Percentiles rank a stretch among this genome's conserved stretches.
Conservation (phyloP, 1,140 invertebrate species). For the Andrena cerasifolii region DNA sequence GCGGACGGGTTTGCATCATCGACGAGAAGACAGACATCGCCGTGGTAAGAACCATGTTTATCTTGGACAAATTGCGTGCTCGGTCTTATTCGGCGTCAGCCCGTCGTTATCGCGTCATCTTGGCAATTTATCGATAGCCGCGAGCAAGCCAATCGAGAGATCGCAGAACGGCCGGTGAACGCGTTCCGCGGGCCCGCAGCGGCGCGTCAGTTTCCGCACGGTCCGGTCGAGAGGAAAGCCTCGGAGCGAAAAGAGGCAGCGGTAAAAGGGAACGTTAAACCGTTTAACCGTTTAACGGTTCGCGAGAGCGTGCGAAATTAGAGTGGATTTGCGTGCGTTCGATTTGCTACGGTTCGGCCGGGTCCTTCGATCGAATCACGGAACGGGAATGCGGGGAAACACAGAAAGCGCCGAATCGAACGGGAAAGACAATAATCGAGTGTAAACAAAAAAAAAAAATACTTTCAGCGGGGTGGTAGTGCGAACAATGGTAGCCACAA, state of each 20-base stretch:
- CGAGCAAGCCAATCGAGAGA: conserved; percentile 43
- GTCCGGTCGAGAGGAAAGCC: no score
- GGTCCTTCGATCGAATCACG: conserved; percentile 48
- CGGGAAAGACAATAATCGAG: conserved; percentile 62
- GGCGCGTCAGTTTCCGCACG: no score
- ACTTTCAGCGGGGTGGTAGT: conserved; percentile 73
- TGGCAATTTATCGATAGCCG: conserved; percentile 59
- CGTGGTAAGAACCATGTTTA: conserved; percentile 45
- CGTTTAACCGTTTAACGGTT: conserved; percentile 4
- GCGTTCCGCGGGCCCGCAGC: background rate
- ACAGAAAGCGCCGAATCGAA: conserved; percentile 49
- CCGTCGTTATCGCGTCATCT: conserved; percentile 65
- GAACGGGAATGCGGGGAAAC: conserved; percentile 38
- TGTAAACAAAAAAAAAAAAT: conserved; percentile 56
- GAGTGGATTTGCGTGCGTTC: background rate
- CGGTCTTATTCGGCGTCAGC: conserved; percentile 47
- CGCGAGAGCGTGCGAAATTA: background rate
- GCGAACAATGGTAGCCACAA: conserved; percentile 79
- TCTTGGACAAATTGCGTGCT: conserved; percentile 54
- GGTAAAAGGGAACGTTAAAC: background rate
- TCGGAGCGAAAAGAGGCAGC: conserved; percentile 35
- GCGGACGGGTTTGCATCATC: conserved; percentile 40
- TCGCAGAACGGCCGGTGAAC: conserved; percentile 25
- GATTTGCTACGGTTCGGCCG: conserved; percentile 23
- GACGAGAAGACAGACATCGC: conserved; percentile 23